phyloP scores from a whole-genome alignment of 1,140 invertebrate species.

The Luehdorfia chinensis region DNA sequence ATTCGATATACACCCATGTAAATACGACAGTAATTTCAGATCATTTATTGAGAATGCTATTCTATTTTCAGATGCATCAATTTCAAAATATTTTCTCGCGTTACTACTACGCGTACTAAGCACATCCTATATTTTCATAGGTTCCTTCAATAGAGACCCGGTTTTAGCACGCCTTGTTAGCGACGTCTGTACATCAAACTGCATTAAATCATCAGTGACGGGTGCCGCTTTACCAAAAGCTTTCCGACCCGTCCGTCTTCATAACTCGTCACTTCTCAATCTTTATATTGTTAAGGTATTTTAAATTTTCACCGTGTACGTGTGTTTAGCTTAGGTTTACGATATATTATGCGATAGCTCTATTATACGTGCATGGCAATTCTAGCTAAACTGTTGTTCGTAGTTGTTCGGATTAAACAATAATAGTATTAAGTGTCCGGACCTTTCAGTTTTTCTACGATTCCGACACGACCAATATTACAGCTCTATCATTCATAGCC shows the following conservation, averaged over 20 bases:
- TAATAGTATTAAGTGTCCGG: slow-evolving; percentile 61
- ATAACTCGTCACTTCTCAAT: slow-evolving; percentile 43
- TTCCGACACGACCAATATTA: slow-evolving; percentile 63
- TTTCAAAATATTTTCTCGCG: slow-evolving; percentile 60
- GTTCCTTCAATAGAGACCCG: slow-evolving; percentile 48
- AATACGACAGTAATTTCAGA: slow-evolving; percentile 58
- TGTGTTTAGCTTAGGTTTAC: slow-evolving; percentile 69
- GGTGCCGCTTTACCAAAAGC: slow-evolving; percentile 31
- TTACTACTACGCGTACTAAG: too few relatives aligned
- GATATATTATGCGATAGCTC: slow-evolving; percentile 59
- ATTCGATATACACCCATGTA: slow-evolving; percentile 58
- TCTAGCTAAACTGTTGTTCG: slow-evolving; percentile 72
- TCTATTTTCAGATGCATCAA: slow-evolving; percentile 64
- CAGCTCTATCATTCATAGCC: slow-evolving; percentile 19
- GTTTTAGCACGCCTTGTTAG: slow-evolving; percentile 46
- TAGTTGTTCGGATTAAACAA: slow-evolving; percentile 67
- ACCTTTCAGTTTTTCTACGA: slow-evolving; percentile 39
- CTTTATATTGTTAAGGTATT: slow-evolving; percentile 54
- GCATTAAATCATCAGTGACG: slow-evolving; percentile 30
- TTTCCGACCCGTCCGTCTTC: slow-evolving; percentile 41
- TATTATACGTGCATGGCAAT: slow-evolving; percentile 69
- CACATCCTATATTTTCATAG: slow-evolving; percentile 67
- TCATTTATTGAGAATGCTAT: slow-evolving; percentile 59
- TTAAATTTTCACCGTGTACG: slow-evolving; percentile 63
- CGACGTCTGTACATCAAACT: too few relatives aligned